Base-by-base conservation (phyloP, 2,113 vertebrate species). In the Chitala chitala region DNA sequence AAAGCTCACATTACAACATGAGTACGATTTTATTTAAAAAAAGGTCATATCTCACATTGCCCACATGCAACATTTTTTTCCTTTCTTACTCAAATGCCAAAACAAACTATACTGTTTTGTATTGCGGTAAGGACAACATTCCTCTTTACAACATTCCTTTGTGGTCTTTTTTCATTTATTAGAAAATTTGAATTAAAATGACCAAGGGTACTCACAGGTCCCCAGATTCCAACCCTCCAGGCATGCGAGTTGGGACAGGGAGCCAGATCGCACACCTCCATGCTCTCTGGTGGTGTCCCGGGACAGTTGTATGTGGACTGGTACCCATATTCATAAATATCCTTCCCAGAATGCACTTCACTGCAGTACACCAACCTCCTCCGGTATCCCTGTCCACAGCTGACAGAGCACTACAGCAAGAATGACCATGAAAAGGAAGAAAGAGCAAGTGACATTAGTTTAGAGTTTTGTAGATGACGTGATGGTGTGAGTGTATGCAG, bases 201-300 rank as follows among this genome's bases (percentile, higher is more conserved):
- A 20, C 58, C 40, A 40, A 42, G 53, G 68, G 80, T 55, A 87
- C 95, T 94, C 86, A 98, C 96, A 0, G 84, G 92, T 44, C 93
- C 94, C 96, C 96, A 98, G 87, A 92, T 92, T 86, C 95, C 92
- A 0, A 93, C 92, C 48, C 94, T 93, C 96, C 96, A 99, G 74
- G 89, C 87, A 0, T 86, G 92, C 0, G 78, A 86, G 20, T 86
- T 75, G 0, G 90, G 89, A 78, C 96, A 99, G 9, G 90, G 89
- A 2, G 80, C 84, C 26, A 91, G 84, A 84, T 90, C 88, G 88
- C 96, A 99, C 59, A 89, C 84, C 77, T 89, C 89, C 86, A 93
- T 87, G 76, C 91, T 95, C 82, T 92, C 92, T 0, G 96, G 96
- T 63, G 93, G 94, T 0, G 90, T 90, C 75, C 95, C 94, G 0